phyloP scores from a whole-genome alignment of 2,888 invertebrate genomes.

The Aelia acuminata region DNA sequence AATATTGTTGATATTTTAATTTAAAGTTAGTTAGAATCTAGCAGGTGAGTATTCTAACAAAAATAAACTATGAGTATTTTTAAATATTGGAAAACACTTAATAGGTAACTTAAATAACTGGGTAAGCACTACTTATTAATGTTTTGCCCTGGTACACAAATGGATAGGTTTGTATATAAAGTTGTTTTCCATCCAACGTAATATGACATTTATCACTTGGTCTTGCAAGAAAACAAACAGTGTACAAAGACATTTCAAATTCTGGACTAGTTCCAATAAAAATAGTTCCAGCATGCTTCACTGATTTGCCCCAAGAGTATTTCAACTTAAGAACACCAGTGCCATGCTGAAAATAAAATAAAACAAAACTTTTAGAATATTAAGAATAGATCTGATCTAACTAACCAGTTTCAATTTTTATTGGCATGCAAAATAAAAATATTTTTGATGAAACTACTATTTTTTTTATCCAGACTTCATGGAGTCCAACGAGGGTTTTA shows the following conservation, averaged over 20 bases:
- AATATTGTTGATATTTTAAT: neutral
- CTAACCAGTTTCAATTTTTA: neutral
- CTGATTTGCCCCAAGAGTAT: constrained; percentile 69
- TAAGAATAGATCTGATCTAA: neutral
- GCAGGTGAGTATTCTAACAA: neutral
- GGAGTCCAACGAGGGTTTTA: no score
- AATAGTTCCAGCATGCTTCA: constrained; percentile 70
- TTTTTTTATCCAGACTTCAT: no score
- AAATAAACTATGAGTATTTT: neutral
- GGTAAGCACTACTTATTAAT: constrained; percentile 63
- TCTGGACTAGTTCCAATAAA: constrained; percentile 74
- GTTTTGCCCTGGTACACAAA: constrained; percentile 61
- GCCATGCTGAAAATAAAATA: constrained; percentile 68
- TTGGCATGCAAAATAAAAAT: neutral
- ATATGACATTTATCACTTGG: constrained; percentile 71
- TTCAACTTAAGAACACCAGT: constrained; percentile 69
- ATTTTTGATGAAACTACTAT: no score
- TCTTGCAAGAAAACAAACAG: constrained; percentile 73
- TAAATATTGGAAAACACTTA: neutral
- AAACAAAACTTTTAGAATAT: neutral
- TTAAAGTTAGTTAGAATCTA: neutral
- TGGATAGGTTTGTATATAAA: constrained; percentile 69
- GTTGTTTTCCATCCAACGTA: constrained; percentile 69
- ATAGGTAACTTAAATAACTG: constrained; percentile 58
- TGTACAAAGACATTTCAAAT: constrained; percentile 75